These are phyloP conservation scores for Microcebus ravelobensis DNA, from an alignment of 2,113 vertebrate species.

Conservation along the genomic window DNA sequence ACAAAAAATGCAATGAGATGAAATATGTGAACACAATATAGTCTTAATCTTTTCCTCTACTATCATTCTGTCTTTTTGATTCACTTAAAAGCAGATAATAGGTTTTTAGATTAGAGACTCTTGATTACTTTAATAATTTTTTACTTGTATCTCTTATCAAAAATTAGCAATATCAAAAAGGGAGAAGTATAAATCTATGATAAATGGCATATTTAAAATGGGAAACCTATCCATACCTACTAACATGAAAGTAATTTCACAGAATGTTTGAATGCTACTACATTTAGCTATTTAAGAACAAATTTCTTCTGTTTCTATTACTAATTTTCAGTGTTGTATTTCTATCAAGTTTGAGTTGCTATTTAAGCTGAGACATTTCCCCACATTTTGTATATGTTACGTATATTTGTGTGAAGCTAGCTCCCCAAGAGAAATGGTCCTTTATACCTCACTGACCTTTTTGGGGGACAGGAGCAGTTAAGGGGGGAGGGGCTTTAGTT, in stretches of 20 bases:
- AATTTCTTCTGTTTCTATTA: background rate
- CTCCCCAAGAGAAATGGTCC: background rate
- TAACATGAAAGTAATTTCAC: background rate
- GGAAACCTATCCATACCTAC: background rate
- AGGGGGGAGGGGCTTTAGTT: conserved; percentile 58
- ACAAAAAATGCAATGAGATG: background rate
- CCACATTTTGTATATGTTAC: background rate
- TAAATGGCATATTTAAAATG: conserved; percentile 18
- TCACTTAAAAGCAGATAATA: background rate
- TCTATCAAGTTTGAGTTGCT: conserved; percentile 44
- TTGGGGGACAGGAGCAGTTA: background rate
- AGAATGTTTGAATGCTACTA: background rate
- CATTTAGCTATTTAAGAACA: background rate
- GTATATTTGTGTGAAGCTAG: background rate
- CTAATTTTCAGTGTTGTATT: conserved; percentile 1
- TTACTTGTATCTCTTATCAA: conserved; percentile 25
- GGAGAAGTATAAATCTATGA: background rate
- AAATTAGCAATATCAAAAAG: conserved; percentile 27
- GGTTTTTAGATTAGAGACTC: background rate
- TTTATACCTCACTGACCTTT: conserved; percentile 76
- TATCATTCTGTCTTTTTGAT: background rate
- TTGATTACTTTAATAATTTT: background rate
- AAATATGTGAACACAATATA: background rate
- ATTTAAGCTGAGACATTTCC: conserved; percentile 58
- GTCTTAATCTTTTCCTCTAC: background rate